These are phyloP conservation scores for Petroica traversi DNA, from an alignment of 2,113 vertebrate species.

Conservation along the genomic window DNA sequence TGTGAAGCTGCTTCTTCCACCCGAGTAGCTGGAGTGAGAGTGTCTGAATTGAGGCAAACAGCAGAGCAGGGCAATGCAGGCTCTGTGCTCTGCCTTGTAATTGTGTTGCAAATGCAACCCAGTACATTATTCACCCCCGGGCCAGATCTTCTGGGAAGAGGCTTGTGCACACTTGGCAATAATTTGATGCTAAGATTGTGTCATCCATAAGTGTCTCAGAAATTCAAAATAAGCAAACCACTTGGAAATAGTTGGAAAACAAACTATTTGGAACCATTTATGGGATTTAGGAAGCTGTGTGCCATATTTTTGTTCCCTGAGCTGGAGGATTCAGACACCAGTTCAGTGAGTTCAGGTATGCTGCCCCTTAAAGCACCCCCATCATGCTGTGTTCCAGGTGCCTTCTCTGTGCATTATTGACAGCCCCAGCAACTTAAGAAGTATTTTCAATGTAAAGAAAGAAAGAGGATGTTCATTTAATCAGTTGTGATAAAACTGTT, in stretches of 20 bases:
- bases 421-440: neutral
- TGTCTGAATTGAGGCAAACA: neutral
- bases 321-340: neutral
- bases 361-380: neutral
- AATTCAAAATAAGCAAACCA: constrained; percentile 11
- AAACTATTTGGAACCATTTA: neutral
- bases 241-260: neutral
- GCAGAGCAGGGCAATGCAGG: neutral
- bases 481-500: neutral
- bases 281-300: neutral
- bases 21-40: neutral
- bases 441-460: neutral
- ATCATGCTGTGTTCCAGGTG: neutral
- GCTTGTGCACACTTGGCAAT: constrained; percentile 2
- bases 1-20: neutral
- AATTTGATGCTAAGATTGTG: neutral
- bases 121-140: neutral
- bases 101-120: constrained; percentile 30
- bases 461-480: neutral
- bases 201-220: neutral
- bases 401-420: neutral
- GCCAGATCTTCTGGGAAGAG: neutral
- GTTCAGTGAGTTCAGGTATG: neutral
- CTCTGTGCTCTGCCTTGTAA: neutral
- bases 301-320: neutral